Base-by-base conservation (phyloP, 2,888 invertebrate species). In the Diadromus collaris region DNA sequence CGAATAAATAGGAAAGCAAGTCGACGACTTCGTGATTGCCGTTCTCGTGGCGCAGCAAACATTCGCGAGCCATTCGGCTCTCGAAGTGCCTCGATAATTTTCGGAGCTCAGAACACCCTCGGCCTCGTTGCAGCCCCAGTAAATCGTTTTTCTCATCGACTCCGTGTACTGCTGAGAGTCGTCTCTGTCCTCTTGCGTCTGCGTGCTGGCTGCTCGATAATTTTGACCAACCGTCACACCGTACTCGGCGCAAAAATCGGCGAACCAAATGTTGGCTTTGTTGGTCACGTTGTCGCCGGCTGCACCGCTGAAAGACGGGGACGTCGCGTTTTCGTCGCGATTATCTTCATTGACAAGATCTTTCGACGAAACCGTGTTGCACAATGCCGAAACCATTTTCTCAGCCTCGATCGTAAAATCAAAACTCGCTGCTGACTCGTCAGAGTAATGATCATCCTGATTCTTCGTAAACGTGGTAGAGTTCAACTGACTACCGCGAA, bases 381-480 rank as follows among this genome's bases (percentile, higher is more conserved):
- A 93, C 6, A 93, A 90, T 83, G 93, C 93, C 0, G 93, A 93
- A 0, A 93, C 93, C 93, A 93, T 93, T 85, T 92, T 91, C 82
- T 93, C 93, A 38, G 93, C 93, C 87, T 93, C 93, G 64, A 92
- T 92, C 51, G 92, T 93, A 68, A 93, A 93, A 81, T 93, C 93
- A 46, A 93, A 92, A 83, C 93, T 93, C 2, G 92, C 91, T 3
- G 92, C 93, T 0, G 93, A 93, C 80, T 93, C 93, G 3, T 89
- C 89, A 0, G 89, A 88, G 21, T 83, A 83, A 73, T 81, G 84
- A n/a, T 89, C 88, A 1, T 89, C 89, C 4, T 83, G 83, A 13
- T 69, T 71, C 44, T 84, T 83, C 27, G 64, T 44, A 6, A 34
- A 65, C 6, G 41, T 41, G 19, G 73, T 60, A 2, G 60, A 41